phyloP scores from a whole-genome alignment of 2,888 invertebrate genomes.

The Acleris cristana region DNA sequence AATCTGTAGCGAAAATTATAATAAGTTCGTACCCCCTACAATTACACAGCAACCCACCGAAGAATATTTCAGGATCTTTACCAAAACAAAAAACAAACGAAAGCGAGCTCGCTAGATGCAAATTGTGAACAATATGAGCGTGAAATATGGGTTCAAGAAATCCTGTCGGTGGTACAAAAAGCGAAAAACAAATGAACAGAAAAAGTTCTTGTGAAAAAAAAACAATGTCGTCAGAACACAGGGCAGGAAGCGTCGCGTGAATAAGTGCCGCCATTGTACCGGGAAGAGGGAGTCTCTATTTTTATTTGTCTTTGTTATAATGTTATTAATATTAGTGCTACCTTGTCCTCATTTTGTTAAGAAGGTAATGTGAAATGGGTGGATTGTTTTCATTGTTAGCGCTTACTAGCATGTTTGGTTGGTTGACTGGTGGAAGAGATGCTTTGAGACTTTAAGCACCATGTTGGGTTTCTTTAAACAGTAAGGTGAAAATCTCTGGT shows the following conservation, averaged over 20 bases:
- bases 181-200: conserved; percentile 77
- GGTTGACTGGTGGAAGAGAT: too few relatives aligned
- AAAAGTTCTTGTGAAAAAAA: conserved; percentile 67
- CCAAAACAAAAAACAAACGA: conserved; percentile 29
- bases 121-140: conserved; percentile 79
- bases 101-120: conserved; percentile 51
- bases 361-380: conserved; percentile 41
- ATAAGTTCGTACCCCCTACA: not conserved
- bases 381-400: not conserved
- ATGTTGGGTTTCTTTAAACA: too few relatives aligned
- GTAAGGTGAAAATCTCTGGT: too few relatives aligned
- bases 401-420: not conserved
- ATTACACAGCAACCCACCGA: conserved; percentile 1
- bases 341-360: conserved; percentile 19
- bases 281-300: conserved; percentile 46
- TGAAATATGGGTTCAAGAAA: conserved; percentile 83
- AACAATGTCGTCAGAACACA: conserved; percentile 67
- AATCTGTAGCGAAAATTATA: too few relatives aligned
- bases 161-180: conserved; percentile 72
- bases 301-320: conserved; percentile 45
- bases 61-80: conserved; percentile 30
- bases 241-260: conserved; percentile 78
- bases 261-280: conserved; percentile 70
- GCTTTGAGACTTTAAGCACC: too few relatives aligned
- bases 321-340: conserved; percentile 31